phyloP scores from a whole-genome alignment of 2,797 vertebrate species.

The Enteromius thamalakanensis region DNA sequence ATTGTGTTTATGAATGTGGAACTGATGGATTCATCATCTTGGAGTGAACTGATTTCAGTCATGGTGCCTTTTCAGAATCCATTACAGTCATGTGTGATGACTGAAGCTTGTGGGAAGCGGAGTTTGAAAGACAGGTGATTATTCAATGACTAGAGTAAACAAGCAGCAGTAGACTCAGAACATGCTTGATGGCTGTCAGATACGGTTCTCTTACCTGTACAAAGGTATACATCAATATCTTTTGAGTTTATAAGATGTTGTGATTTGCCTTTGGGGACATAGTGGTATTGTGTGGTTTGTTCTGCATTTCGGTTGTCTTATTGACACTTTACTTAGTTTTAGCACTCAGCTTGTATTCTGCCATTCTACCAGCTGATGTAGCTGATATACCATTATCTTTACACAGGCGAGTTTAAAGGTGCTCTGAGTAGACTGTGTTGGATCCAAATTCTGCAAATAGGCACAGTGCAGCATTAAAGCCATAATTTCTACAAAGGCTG shows the following conservation, averaged over 20 bases:
- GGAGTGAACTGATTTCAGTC: constrained; percentile 57
- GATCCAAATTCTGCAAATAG: neutral
- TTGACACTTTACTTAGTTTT: constrained; percentile 13
- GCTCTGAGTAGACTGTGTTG: neutral
- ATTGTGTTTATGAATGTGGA: constrained; percentile 63
- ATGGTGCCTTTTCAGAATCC: constrained; percentile 62
- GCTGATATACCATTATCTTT: constrained; percentile 9
- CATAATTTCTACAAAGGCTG: neutral
- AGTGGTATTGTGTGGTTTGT: constrained; percentile 8
- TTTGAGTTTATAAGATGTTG: constrained; percentile 17
- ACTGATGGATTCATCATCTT: constrained; percentile 62
- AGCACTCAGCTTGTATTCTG: constrained; percentile 65
- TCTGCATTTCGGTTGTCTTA: neutral
- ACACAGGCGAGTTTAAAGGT: neutral
- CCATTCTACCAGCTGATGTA: constrained; percentile 16
- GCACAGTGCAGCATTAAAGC: constrained; percentile 3
- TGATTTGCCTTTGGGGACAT: constrained; percentile 9
- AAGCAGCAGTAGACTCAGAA: constrained; percentile 57
- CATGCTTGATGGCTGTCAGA: constrained; percentile 39
- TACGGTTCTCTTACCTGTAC: constrained; percentile 46
- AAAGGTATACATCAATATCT: constrained; percentile 46
- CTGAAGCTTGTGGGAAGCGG: constrained; percentile 33
- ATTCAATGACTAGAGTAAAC: constrained; percentile 59
- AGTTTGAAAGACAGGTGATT: constrained; percentile 49
- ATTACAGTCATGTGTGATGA: constrained; percentile 58